These are phyloP conservation scores for Rambutsinella grinnellia DNA, from an alignment of 2,888 invertebrate genomes.

Conservation along the genomic window DNA sequence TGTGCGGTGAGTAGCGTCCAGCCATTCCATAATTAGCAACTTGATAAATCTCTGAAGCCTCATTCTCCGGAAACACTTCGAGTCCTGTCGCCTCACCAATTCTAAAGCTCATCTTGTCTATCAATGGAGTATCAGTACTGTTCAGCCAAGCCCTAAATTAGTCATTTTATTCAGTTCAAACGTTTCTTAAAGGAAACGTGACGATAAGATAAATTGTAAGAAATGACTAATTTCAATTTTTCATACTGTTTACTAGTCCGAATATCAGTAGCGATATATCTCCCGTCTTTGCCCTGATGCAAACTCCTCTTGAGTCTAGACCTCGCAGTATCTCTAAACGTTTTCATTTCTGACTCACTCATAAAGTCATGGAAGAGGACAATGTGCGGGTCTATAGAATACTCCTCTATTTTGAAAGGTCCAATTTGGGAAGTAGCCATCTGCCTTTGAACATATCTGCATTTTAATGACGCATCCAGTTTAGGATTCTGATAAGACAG, in stretches of 20 bases:
- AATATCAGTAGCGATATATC: constrained; percentile 66
- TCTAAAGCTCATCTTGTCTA: constrained; percentile 57
- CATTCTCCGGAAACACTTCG: constrained; percentile 63
- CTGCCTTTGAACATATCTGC: constrained; percentile 55
- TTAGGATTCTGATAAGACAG: constrained; percentile 61
- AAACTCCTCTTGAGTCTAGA: constrained; percentile 64
- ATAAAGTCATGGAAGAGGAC: constrained; percentile 66
- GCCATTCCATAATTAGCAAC: constrained; percentile 68
- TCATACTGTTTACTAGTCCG: constrained; percentile 67
- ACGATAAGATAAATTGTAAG: not conserved
- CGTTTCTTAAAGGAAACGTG: not conserved
- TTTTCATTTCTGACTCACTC: constrained; percentile 63
- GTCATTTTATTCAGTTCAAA: not conserved
- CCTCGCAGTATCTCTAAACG: constrained; percentile 63
- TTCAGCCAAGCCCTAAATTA: constrained; percentile 67
- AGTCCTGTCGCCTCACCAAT: constrained; percentile 63
- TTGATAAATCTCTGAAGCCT: constrained; percentile 66
- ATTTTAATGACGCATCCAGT: constrained; percentile 64
- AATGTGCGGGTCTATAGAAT: constrained; percentile 66
- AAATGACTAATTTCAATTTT: not conserved
- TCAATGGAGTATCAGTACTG: constrained; percentile 62
- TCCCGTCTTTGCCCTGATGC: constrained; percentile 65
- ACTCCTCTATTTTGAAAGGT: constrained; percentile 67
- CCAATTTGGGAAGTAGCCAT: constrained; percentile 63
- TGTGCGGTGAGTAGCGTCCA: constrained; percentile 67